Evolutionary conservation across 2,113 vertebrate genomes (phyloP).

Genomic region (Brienomyrus longianalis): DNA sequence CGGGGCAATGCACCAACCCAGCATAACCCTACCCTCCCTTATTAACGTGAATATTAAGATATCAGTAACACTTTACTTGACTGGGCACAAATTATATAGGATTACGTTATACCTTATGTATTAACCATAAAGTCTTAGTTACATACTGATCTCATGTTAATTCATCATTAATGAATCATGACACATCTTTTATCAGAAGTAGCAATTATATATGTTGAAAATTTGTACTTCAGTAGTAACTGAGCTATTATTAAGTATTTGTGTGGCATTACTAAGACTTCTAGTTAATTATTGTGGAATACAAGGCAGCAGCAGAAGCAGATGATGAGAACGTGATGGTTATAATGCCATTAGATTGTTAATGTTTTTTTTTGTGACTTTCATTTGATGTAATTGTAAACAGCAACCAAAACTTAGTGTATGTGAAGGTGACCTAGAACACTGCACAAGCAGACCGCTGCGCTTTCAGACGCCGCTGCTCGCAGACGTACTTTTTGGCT

Average conservation of each 20-base stretch:
- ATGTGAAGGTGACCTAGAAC: background rate
- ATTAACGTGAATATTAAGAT: background rate
- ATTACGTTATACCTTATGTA: background rate
- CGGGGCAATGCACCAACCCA: background rate
- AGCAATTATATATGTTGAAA: background rate
- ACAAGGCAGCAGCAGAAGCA: background rate
- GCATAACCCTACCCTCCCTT: background rate
- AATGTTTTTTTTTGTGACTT: background rate
- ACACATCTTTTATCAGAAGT: background rate
- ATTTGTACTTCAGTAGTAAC: background rate
- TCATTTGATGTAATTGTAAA: background rate
- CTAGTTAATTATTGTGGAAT: background rate
- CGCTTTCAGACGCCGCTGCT: background rate
- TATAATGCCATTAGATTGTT: background rate
- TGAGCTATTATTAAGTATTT: background rate
- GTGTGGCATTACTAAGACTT: background rate
- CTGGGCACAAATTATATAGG: background rate
- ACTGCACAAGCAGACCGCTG: background rate
- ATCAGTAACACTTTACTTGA: background rate
- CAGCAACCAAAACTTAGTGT: background rate
- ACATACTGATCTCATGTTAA: background rate
- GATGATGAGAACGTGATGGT: background rate
- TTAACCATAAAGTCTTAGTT: background rate
- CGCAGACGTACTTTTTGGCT: constrained; percentile 54
- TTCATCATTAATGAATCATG: background rate